These are phyloP conservation scores for Holacanthus passer DNA, from an alignment of 2,113 vertebrate species.

Conservation along the genomic window DNA sequence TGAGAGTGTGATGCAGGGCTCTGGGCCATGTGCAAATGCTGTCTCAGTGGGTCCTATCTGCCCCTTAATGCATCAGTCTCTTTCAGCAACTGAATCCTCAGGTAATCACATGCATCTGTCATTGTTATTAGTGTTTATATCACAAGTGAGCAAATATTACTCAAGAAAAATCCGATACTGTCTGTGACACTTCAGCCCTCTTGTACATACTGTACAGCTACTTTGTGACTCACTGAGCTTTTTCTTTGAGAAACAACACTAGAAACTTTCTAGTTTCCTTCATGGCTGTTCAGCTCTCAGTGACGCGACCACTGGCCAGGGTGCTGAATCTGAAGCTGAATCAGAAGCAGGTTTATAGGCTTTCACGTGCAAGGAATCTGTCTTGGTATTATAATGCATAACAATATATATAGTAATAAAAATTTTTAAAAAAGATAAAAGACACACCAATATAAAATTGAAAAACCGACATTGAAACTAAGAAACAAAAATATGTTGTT, in stretches of 20 bases:
- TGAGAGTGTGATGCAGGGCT: not conserved
- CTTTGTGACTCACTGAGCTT: not conserved
- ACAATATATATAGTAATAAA: not conserved
- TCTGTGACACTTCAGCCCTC: too few relatives aligned
- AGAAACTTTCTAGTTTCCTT: not conserved
- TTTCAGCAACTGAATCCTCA: not conserved
- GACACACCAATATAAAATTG: too few relatives aligned
- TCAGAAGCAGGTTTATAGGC: not conserved
- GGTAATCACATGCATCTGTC: not conserved
- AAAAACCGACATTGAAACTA: too few relatives aligned
- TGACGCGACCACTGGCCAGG: not conserved
- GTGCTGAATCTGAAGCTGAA: conserved; percentile 3
- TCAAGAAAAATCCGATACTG: not conserved
- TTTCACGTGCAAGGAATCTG: not conserved
- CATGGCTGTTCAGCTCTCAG: not conserved
- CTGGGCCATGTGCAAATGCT: not conserved
- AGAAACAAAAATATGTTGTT: too few relatives aligned
- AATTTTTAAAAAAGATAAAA: too few relatives aligned
- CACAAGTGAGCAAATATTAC: not conserved
- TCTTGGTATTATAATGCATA: not conserved
- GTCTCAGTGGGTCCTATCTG: not conserved
- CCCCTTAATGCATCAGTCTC: not conserved
- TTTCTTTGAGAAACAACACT: not conserved
- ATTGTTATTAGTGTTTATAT: not conserved
- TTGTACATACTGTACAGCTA: not conserved